Base-by-base conservation (phyloP, 2,888 invertebrate genomes). In the Sphaerophoria rueppellii region DNA sequence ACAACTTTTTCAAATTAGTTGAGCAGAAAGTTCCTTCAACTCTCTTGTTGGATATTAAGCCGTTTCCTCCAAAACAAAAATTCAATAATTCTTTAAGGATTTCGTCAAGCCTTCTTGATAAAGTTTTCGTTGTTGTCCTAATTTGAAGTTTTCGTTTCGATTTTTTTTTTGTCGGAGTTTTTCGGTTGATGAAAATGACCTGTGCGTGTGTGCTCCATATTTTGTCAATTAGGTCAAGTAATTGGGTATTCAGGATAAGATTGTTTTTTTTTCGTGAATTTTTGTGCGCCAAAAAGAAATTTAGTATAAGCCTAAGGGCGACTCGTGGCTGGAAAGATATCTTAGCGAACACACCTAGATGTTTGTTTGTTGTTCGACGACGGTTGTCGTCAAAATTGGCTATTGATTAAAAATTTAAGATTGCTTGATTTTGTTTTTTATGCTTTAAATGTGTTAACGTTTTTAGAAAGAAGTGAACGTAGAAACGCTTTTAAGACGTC, bases 201-300 rank as follows among this genome's bases (percentile, higher is more conserved):
- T 70, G 34, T 65, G 73, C 82, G 78, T 82, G 78, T 57, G 72
- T 70, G 32, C 52, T 34, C 50, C 57, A 63, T 16, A 72, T 76
- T 72, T 76, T 65, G 52, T 63, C 69, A 82, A 82, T 82, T 82
- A 73, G 54, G 69, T 40, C 78, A 70, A 52, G 70, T 63, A 63
- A 77, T 82, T 73, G 73, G 63, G 73, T 78, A 73, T 61, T 32
- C 34, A 34, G 63, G 69, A 50, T 73, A 63, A 65, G 58, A 78
- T 78, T 57, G 43, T 55, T 70, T 52, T 40, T 48, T 1, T 16
- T 46, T 54, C 50, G 6, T 63, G 7, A 46, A 34, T 70, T 52
- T 48, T 61, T 12, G 60, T 43, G 9, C 4, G 40, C 32, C 1
- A 40, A n/a, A n/a, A 6, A 54, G 32, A 48, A 40, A 6, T 37